Base-by-base conservation (phyloP, 2,113 vertebrate species). In the Serinus canaria region DNA sequence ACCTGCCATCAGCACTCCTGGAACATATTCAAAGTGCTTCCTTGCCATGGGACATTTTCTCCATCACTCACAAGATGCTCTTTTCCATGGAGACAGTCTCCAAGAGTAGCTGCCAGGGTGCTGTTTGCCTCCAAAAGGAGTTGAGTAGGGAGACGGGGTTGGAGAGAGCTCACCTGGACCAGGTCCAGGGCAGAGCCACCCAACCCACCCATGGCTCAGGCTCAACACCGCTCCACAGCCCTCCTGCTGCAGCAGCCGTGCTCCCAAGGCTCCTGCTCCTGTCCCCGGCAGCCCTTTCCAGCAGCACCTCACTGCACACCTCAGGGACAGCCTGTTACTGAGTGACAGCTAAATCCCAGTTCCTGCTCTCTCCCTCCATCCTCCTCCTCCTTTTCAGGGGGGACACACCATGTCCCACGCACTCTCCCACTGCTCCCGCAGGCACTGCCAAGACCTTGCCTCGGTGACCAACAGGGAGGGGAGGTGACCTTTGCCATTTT, bases 351-450 rank as follows among this genome's bases (percentile, higher is more conserved):
- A 46, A 86, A 47, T 28, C 33, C 21, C 44, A 47, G 14, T 4
- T 62, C 52, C 43, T 43, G 19, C 41, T 62, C 22, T 9, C 37
- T 93, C 44, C 33, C 52, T 78, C 44, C 47, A 27, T n/a, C 30
- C n/a, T 25, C 21, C 41, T 73, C 12, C 46, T 35, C 0, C 15
- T 1, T n/a, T 43, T 46, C 69, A 49, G 59, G n/a, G 58, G 15
- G 37, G 13, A 52, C 52, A 58, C 0, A 0, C 6, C 10, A 1
- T 6, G 8, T 78, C 64, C 25, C 33, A 20, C 33, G 33, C 6
- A 2, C 44, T 44, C 66, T 37, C 50, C 49, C 33, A 33, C 33
- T 5, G 22, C n/a, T 33, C 62, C 92, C 2, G 0, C 30, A 30
- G 50, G 30, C 22, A 22, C 37, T 18, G 28, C 14, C 7, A 37